A percentile compares a stretch with the other conserved stretches of the same genome.
These are phyloP conservation scores for Drosophila setosimentum DNA, from an alignment of 2,888 invertebrate species.

Conservation along the genomic window DNA sequence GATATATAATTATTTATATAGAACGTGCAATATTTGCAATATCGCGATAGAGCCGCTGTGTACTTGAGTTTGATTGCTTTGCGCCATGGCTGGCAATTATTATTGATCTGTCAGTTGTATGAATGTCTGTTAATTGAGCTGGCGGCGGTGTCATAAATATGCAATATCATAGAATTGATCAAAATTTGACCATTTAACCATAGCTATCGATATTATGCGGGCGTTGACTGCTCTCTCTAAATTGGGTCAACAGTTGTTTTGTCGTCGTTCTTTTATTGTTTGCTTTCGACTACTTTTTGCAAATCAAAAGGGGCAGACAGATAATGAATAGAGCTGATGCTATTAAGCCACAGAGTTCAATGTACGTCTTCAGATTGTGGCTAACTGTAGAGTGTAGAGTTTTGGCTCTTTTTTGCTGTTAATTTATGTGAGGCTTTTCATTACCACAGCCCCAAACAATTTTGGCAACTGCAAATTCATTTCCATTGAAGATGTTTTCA, in stretches of 20 bases:
- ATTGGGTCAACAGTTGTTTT: slow-evolving; percentile 4
- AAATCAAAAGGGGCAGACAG: slow-evolving; percentile 51
- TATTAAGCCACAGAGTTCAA: slow-evolving; percentile 49
- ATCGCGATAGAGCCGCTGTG: slow-evolving; percentile 12
- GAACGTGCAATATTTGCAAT: slow-evolving; percentile 13
- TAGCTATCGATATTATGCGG: slow-evolving; percentile 34
- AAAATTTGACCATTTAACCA: slow-evolving; percentile 8
- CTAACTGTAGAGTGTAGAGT: background rate
- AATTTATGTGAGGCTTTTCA: slow-evolving; percentile 17
- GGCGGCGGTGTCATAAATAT: slow-evolving; percentile 55
- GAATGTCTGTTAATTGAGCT: slow-evolving; percentile 58
- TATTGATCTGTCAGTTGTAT: slow-evolving; percentile 50
- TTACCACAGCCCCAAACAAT: slow-evolving; percentile 2
- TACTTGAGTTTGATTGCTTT: slow-evolving; percentile 44
- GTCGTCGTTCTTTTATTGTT: slow-evolving; percentile 10
- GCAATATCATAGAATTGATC: slow-evolving; percentile 42
- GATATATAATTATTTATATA: background rate
- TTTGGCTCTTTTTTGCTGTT: slow-evolving; percentile 14
- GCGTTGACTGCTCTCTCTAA: slow-evolving; percentile 46
- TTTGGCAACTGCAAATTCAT: slow-evolving; percentile 36
- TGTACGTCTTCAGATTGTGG: slow-evolving; percentile 24
- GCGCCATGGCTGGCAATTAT: slow-evolving; percentile 55
- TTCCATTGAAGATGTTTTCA: slow-evolving; percentile 19
- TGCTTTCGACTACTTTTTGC: slow-evolving; percentile 38
- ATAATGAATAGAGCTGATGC: slow-evolving; percentile 34